Evolutionary conservation across 2,888 invertebrate species (phyloP).

Genomic region (Drosophila yooni): DNA sequence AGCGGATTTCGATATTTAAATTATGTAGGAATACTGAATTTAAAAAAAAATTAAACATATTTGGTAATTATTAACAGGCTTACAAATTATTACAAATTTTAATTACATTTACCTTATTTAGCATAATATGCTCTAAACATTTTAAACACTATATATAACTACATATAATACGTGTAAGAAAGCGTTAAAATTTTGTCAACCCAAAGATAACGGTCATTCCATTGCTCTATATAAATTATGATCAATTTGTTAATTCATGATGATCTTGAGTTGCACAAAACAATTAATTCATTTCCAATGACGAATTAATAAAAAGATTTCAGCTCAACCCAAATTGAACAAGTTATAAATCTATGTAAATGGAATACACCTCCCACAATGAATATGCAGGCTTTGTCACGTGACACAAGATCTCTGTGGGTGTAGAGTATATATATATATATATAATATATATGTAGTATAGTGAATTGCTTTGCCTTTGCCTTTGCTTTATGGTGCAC

Average conservation of each 20-base stretch:
- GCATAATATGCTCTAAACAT: too few species aligned
- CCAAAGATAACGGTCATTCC: neutral
- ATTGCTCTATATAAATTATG: neutral
- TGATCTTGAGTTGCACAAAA: neutral
- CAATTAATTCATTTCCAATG: conserved; percentile 1
- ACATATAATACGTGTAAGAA: too few species aligned
- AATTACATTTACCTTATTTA: too few species aligned
- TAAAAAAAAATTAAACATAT: too few species aligned
- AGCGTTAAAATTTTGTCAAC: too few species aligned
- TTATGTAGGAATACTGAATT: neutral
- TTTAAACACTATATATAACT: too few species aligned
- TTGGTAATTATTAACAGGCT: neutral
- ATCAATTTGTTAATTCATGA: neutral
- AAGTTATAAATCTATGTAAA: conserved; percentile 15
- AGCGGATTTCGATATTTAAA: neutral
- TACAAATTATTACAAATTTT: too few species aligned
- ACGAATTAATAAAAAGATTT: conserved; percentile 1
- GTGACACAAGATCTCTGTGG: conserved; percentile 27
- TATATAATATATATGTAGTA: neutral
- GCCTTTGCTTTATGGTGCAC: conserved; percentile 26
- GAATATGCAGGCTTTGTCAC: conserved; percentile 38
- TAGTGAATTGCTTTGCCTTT: conserved; percentile 47
- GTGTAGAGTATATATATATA: conserved; percentile 6
- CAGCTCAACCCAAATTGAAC: neutral
- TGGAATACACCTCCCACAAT: conserved; percentile 31